Base-by-base conservation (phyloP, 2,113 vertebrate species). In the Crocuta crocuta region DNA sequence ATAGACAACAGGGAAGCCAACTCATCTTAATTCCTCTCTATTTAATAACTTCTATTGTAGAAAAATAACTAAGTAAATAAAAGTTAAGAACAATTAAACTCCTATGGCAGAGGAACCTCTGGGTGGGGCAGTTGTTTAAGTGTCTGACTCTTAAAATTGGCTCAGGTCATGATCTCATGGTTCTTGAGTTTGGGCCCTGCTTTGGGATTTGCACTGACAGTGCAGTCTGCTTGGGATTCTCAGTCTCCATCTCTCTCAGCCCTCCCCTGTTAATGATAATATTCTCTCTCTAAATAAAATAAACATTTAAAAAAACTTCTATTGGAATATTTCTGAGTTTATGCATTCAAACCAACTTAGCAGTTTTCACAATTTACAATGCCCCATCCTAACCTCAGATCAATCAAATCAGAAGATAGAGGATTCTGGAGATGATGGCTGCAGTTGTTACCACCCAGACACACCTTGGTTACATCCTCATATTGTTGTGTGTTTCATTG, bases 381-480 rank as follows among this genome's bases (percentile, higher is more conserved):
- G 6, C 3, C 28, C 68, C 61, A 28, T 23, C 28, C 8, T 28
- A 26, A 79, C 4, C 23, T 43, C 50, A 89, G 17, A 79, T 15
- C 19, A 33, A 16, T 23, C 50, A 76, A 55, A 55, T 58, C 39
- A 61, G n/a, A 33, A 83, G 26, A 26, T 19, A 50, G 35, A 5
- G 35, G 31, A 81, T 10, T 0, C 58, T 71, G 68, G 26, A 9
- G 0, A 45, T 7, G 11, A 55, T 3, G 31, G 0, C 13, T 26
- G 9, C 17, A 13, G 17, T 15, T 71, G n/a, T 84, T 70, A 48
- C 16, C 10, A 68, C 7, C 19, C 7, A 4, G 9, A 19, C 1
- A 35, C 21, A 7, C 65, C 11, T 17, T 24, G 24, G 45, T 65
- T 48, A 48, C 48, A 39, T 48, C 48, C 5, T 50, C 74, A 55